Conservation (phyloP, 2,888 invertebrate genomes). For the Spilosoma lubricipeda region DNA sequence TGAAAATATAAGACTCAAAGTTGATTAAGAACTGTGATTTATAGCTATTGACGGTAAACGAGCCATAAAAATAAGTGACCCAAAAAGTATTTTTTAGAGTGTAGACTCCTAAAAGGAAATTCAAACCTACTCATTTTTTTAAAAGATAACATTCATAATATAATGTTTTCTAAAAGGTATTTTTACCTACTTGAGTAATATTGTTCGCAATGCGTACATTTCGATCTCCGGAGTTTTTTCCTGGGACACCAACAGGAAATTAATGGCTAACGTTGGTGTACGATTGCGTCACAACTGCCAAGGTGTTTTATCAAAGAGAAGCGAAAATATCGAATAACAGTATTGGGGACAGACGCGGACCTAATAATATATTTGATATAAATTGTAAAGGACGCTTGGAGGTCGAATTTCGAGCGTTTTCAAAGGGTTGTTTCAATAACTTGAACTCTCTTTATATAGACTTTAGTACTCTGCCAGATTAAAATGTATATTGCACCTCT, state of each 20-base stretch:
- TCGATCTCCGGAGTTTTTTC: slow-evolving; percentile 45
- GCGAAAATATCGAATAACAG: background rate
- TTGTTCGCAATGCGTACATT: slow-evolving; percentile 32
- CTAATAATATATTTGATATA: background rate
- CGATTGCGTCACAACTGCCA: slow-evolving; percentile 2
- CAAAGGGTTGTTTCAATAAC: background rate
- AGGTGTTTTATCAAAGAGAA: background rate
- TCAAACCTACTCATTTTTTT: background rate
- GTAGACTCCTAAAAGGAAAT: too few species aligned
- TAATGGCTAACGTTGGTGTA: slow-evolving; percentile 18
- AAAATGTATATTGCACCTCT: too few species aligned
- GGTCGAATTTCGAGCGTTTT: background rate
- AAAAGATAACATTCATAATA: background rate
- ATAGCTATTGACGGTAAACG: too few species aligned
- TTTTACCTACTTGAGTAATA: background rate
- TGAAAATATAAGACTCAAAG: too few species aligned
- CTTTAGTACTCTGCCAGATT: background rate
- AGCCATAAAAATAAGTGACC: too few species aligned
- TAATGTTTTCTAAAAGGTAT: background rate
- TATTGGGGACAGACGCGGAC: background rate
- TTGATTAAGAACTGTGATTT: too few species aligned
- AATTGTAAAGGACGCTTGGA: background rate
- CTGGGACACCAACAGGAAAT: slow-evolving; percentile 38
- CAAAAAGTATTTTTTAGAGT: too few species aligned
- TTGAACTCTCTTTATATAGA: background rate